Percentiles rank a stretch among this genome's conserved stretches.
phyloP scores from a whole-genome alignment of 2,797 vertebrate species.

The Oreortyx pictus region DNA sequence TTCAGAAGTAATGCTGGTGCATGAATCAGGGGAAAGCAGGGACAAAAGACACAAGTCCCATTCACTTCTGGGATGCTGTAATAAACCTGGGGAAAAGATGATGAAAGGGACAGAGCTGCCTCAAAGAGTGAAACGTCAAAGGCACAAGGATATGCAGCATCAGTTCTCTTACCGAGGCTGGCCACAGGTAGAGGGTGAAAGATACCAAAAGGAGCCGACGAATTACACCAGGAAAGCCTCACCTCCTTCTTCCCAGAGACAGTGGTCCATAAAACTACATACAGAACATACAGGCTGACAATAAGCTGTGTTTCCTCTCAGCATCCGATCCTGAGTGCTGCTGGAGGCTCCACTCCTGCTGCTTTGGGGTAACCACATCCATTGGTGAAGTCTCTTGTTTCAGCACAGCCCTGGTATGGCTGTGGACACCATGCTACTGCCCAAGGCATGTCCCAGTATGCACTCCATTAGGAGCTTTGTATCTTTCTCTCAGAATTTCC shows the following conservation, averaged over 20 bases:
- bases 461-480: background rate
- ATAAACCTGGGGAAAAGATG: background rate
- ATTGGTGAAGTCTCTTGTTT: background rate
- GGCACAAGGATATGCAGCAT: background rate
- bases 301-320: background rate
- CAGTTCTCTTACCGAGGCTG: background rate
- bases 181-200: background rate
- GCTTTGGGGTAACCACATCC: background rate
- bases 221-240: background rate
- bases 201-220: background rate
- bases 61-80: background rate
- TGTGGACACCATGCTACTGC: background rate
- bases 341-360: background rate
- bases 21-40: background rate
- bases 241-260: background rate
- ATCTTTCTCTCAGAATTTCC: background rate
- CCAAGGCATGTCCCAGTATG: fast-evolving
- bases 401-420: background rate
- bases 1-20: background rate
- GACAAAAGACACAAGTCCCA: background rate
- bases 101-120: background rate
- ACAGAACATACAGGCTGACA: background rate
- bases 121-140: background rate
- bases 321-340: background rate
- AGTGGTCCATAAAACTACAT: background rate